Percentiles rank a stretch among this genome's conserved stretches.
phyloP scores from a whole-genome alignment of 2,888 invertebrate genomes.

The Drosophila putrida region DNA sequence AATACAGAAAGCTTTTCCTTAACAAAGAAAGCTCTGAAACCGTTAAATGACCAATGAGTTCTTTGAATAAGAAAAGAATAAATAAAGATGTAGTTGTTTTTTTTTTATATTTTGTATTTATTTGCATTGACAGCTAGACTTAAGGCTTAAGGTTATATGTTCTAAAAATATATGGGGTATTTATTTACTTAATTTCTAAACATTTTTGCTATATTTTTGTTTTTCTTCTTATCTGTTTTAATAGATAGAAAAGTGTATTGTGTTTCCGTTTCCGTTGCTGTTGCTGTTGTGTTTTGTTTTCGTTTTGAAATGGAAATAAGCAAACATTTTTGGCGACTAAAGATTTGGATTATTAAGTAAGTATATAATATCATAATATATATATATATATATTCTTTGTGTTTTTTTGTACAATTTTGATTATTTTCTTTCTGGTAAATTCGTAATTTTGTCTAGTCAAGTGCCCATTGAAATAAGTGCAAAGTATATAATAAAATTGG shows the following conservation, averaged over 20 bases:
- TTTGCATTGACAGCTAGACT: conserved; percentile 69
- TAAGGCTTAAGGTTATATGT: conserved; percentile 63
- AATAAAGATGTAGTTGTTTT: not conserved
- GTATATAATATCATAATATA: conserved; percentile 21
- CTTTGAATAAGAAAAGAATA: not conserved
- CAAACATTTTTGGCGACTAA: conserved; percentile 36
- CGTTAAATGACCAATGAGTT: conserved; percentile 22
- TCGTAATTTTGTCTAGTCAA: conserved; percentile 64
- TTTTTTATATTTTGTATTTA: conserved; percentile 36
- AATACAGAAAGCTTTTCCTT: conserved; percentile 10
- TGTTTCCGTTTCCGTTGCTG: conserved; percentile 26
- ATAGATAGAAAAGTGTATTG: conserved; percentile 50
- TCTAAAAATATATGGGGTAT: conserved; percentile 73
- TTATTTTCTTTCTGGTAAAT: conserved; percentile 50
- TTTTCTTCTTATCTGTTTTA: conserved; percentile 10
- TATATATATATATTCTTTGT: too few species aligned
- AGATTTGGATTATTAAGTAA: conserved; percentile 19
- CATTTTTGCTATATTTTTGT: conserved; percentile 46
- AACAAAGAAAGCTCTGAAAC: conserved; percentile 5
- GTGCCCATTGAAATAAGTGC: conserved; percentile 69
- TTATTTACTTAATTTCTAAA: conserved; percentile 58
- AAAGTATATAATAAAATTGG: conserved; percentile 53
- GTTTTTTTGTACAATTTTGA: conserved; percentile 50
- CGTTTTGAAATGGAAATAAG: conserved; percentile 34
- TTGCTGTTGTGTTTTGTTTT: conserved; percentile 12